These are phyloP conservation scores for Microctenopoma steveboyesi DNA, from an alignment of 2,797 vertebrate genomes.

Conservation along the genomic window DNA sequence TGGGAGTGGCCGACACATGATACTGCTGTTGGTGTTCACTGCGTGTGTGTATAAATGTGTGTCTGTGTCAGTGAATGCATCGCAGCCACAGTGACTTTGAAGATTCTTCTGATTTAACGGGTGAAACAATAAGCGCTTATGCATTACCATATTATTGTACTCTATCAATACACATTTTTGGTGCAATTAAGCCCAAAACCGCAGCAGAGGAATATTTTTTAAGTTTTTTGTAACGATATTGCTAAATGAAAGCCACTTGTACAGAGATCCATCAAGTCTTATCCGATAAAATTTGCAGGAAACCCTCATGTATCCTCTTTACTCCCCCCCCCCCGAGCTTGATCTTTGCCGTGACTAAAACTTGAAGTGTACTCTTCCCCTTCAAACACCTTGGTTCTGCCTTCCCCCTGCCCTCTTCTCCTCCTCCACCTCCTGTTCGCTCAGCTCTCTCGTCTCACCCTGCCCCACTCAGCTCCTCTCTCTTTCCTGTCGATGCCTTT, in stretches of 20 bases:
- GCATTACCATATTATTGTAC: background rate
- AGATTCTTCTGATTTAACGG: constrained; percentile 44
- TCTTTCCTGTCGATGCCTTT: constrained; percentile 84
- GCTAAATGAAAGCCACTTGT: constrained; percentile 24
- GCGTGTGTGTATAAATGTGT: constrained; percentile 57
- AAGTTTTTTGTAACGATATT: constrained; percentile 1
- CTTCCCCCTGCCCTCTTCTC: constrained; percentile 47
- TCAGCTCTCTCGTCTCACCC: constrained; percentile 61
- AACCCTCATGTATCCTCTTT: constrained; percentile 6
- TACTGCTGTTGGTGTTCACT: constrained; percentile 60
- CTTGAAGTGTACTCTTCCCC: constrained; percentile 85
- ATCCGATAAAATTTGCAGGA: constrained; percentile 20
- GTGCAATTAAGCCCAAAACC: background rate
- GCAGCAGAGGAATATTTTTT: background rate
- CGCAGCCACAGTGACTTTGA: constrained; percentile 9
- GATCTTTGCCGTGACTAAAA: constrained; percentile 76
- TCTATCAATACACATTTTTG: background rate
- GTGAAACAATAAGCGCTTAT: background rate
- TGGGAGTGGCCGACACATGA: constrained; percentile 81
- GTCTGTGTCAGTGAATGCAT: constrained; percentile 36
- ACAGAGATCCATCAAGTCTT: constrained; percentile 10
- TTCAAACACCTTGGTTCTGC: constrained; percentile 82
- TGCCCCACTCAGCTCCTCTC: constrained; percentile 76
- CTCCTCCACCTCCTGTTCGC: constrained; percentile 34
- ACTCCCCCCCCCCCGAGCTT: constrained; percentile 57